Evolutionary conservation across 2,888 invertebrate species (phyloP), one percentile per base, ranked within the genome.

Genomic region (Laothoe populi): DNA sequence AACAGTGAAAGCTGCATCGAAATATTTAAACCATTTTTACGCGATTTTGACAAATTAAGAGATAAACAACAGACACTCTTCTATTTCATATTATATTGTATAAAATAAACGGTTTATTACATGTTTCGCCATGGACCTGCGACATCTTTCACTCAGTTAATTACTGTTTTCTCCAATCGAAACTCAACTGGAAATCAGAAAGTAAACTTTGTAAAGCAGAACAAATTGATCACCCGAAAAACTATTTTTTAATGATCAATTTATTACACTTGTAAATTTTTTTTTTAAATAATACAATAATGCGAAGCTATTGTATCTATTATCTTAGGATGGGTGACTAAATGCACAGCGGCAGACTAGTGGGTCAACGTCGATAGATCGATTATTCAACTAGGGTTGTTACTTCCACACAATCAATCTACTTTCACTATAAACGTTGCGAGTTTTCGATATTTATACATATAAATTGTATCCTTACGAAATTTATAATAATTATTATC

Each of bases 301-400:
- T 16, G 16, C 8, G 10, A 31, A 8, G n/a, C n/a, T 31, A 31
- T 16, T 49, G 11, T 44, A 53, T n/a, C 19, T 31, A 53, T 53
- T 53, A 35, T 35, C 10, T 19, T 10, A 7, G 57, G 5, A 57
- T 57, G 8, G n/a, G 19, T 19, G 23, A 61, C 57, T 61, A 62
- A 60, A 38, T 61, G 69, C 68, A 70, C 70, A 74, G 71, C 72
- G 74, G 74, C 71, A 71, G 67, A 67, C 77, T 78, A 87, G 84
- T 87, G 75, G 87, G 84, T 84, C 90, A 88, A 89, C 79, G 81
- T 83, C 86, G 83, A 86, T 85, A 76, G 75, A 71, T 77, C 74
- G 78, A 79, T 81, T 78, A 77, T 74, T 74, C 70, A 65, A 59
- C 60, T 68, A 89, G 88, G 87, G 88, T 62, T 87, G 82, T 24